Evolutionary conservation across 2,888 invertebrate species (phyloP).

Genomic region (Sinopyrophorus schimmeli): DNA sequence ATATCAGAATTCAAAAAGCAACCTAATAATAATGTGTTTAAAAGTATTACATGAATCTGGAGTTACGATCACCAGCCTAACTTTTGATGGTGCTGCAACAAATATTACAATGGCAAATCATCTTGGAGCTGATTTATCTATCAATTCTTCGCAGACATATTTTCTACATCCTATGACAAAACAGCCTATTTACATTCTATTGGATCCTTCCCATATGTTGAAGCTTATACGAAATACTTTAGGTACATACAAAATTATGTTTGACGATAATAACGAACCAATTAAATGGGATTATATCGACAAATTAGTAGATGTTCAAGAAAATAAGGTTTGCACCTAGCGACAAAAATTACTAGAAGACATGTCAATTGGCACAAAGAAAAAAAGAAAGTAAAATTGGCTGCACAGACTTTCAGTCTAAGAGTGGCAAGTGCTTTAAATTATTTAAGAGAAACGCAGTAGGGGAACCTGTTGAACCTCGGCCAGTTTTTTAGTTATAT

Average conservation of each 20-base stretch:
- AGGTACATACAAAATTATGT: slow-evolving; percentile 22
- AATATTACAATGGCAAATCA: slow-evolving; percentile 30
- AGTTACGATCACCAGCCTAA: slow-evolving; percentile 31
- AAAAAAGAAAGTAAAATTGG: slow-evolving; percentile 39
- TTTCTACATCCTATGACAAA: slow-evolving; percentile 36
- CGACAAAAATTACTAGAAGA: slow-evolving; percentile 31
- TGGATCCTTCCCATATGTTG: slow-evolving; percentile 39
- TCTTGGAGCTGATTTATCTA: slow-evolving; percentile 16
- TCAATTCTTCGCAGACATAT: slow-evolving; percentile 21
- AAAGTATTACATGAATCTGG: slow-evolving; percentile 33
- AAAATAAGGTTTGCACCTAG: slow-evolving; percentile 34
- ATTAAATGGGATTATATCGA: slow-evolving; percentile 37
- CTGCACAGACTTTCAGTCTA: slow-evolving; percentile 37
- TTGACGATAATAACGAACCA: slow-evolving; percentile 18
- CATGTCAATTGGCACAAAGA: slow-evolving; percentile 31
- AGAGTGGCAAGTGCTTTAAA: slow-evolving; percentile 34
- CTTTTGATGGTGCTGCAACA: slow-evolving; percentile 38
- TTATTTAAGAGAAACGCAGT: too few species aligned
- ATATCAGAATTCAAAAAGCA: too few species aligned
- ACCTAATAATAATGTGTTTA: slow-evolving; percentile 31
- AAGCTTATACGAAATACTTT: slow-evolving; percentile 36
- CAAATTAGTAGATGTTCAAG: slow-evolving; percentile 34
- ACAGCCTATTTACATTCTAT: slow-evolving; percentile 30
- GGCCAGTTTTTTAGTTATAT: too few species aligned
- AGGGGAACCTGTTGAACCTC: too few species aligned